phyloP scores from a whole-genome alignment of 2,113 vertebrate genomes.

The Hemicordylus capensis region DNA sequence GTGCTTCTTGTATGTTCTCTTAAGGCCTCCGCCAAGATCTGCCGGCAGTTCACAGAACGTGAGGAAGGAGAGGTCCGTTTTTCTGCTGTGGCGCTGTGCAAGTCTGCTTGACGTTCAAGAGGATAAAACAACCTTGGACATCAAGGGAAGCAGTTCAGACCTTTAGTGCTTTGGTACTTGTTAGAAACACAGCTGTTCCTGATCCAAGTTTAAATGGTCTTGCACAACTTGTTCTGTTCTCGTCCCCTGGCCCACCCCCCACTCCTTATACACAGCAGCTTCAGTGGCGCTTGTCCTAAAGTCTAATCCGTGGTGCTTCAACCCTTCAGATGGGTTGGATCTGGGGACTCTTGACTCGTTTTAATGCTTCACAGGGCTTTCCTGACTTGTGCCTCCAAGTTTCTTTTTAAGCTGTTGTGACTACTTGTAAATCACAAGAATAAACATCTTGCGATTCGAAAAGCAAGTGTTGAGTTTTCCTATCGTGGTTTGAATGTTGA shows the following conservation, averaged over 20 bases:
- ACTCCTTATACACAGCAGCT: slow-evolving; percentile 57
- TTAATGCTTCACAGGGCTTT: slow-evolving; percentile 66
- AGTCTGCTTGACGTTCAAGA: slow-evolving; percentile 71
- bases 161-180: slow-evolving; percentile 65
- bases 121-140: slow-evolving; percentile 12
- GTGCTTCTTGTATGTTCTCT: background rate
- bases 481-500: background rate
- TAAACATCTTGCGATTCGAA: slow-evolving; percentile 77
- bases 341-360: slow-evolving; percentile 56
- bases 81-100: slow-evolving; percentile 93
- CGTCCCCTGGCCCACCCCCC: slow-evolving; percentile 43
- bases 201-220: slow-evolving; percentile 49
- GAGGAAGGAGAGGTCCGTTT: slow-evolving; percentile 94
- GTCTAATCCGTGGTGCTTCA: slow-evolving; percentile 54
- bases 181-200: slow-evolving; percentile 56
- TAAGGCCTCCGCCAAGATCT: slow-evolving; percentile 92
- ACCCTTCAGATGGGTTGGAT: slow-evolving; percentile 44
- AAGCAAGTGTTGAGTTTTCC: slow-evolving; percentile 29
- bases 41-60: slow-evolving; percentile 89
- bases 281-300: slow-evolving; percentile 59
- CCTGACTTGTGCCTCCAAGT: slow-evolving; percentile 70
- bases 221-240: slow-evolving; percentile 38
- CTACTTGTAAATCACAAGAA: slow-evolving; percentile 68
- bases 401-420: slow-evolving; percentile 68
- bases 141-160: slow-evolving; percentile 47